These are phyloP conservation scores for Mylabris phalerata DNA, from an alignment of 1,140 invertebrate species.

Conservation along the genomic window DNA sequence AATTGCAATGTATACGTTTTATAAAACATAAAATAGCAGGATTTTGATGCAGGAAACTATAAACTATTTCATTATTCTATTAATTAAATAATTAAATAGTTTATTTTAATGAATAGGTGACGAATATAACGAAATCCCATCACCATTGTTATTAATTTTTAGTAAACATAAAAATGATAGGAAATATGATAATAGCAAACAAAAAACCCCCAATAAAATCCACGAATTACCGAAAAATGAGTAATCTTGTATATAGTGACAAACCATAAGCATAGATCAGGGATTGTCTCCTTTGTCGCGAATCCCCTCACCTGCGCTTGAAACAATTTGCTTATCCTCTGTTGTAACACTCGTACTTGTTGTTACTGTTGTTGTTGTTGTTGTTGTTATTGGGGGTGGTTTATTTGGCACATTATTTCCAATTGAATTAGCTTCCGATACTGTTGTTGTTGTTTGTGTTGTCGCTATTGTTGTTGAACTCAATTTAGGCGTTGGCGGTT, in stretches of 20 bases:
- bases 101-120: background rate
- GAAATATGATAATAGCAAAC: background rate
- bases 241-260: constrained; percentile 30
- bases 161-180: too few relatives aligned
- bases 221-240: constrained; percentile 36
- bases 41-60: too few relatives aligned
- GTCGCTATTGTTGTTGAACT: constrained; percentile 8
- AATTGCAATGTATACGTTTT: too few relatives aligned
- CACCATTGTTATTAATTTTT: too few relatives aligned
- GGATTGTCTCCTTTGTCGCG: constrained; percentile 39
- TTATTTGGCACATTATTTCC: background rate
- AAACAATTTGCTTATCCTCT: constrained; percentile 16
- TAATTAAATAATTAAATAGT: background rate
- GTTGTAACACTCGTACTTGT: background rate
- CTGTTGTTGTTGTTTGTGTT: constrained; percentile 17
- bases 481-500: constrained; percentile 29
- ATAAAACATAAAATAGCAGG: too few relatives aligned
- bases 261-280: constrained; percentile 37
- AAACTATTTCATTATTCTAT: too few relatives aligned
- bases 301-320: constrained; percentile 34
- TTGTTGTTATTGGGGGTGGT: background rate
- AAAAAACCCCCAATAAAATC: constrained; percentile 27
- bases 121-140: too few relatives aligned
- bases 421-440: constrained; percentile 7
- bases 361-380: background rate